Percentiles rank a stretch among this genome's conserved stretches.
phyloP scores from a whole-genome alignment of 2,888 invertebrate genomes.

The Netelia inedita region DNA sequence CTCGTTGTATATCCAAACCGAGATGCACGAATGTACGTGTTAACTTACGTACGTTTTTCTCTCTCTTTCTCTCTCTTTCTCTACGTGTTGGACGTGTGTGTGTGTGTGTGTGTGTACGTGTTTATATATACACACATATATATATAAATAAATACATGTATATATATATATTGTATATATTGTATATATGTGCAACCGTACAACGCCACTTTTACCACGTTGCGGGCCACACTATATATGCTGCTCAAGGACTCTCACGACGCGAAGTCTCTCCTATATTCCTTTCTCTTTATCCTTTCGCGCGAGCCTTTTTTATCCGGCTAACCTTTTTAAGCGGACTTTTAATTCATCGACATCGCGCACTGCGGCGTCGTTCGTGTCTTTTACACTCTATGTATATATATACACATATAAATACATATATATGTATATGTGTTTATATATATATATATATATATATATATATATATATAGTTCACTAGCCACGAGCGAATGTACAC shows the following conservation, averaged over 20 bases:
- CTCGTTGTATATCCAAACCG: background rate
- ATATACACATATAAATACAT: background rate
- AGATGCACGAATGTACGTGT: too few species aligned
- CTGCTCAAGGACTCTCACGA: slow-evolving; percentile 83
- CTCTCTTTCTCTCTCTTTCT: background rate
- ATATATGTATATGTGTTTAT: background rate
- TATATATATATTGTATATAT: background rate
- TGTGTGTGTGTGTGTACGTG: slow-evolving; percentile 27
- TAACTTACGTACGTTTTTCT: background rate
- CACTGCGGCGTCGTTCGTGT: slow-evolving; percentile 38
- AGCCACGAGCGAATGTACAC: background rate
- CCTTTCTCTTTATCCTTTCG: slow-evolving; percentile 85
- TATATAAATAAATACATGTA: too few species aligned
- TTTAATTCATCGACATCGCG: slow-evolving; percentile 76
- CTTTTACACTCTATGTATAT: background rate
- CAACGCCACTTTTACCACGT: slow-evolving; percentile 82
- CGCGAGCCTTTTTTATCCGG: slow-evolving; percentile 82
- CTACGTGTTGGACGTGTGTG: background rate
- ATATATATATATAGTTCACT: background rate
- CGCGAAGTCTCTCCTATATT: slow-evolving; percentile 83
- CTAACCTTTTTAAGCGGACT: slow-evolving; percentile 83
- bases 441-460: background rate
- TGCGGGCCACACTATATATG: slow-evolving; percentile 71
- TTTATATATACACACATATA: too few species aligned
- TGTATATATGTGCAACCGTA: slow-evolving; percentile 16